Evolutionary conservation across 2,113 vertebrate genomes (phyloP), one percentile per base, ranked within the genome.

Genomic region (Austrofundulus limnaeus): DNA sequence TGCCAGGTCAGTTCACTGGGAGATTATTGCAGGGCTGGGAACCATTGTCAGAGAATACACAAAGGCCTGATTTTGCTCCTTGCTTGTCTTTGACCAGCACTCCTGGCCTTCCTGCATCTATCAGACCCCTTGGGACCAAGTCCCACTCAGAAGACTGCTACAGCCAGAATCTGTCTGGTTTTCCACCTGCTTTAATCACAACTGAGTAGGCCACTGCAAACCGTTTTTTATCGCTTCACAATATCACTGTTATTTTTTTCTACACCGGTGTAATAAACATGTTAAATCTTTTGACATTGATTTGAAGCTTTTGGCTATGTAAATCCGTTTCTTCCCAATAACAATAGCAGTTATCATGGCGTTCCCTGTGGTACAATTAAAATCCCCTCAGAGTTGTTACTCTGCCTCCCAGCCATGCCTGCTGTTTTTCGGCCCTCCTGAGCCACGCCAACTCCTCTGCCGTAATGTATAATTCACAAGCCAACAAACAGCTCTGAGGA

Each of bases 391-490:
- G 87, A 89, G 88, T 87, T 78, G 88, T 87, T 85, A 86, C 78
- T 91, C 87, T 91, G 85, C 87, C 88, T 91, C 73, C 75, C 81
- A 88, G 86, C 89, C 85, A 86, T 86, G 87, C 91, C 91, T 87
- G 87, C 88, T 91, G 91, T 91, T 92, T 85, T 70, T 62, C 66
- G 68, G 78, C 85, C 87, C 87, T 89, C 84, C 82, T 85, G 85
- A 86, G 88, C 86, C 83, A 72, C 70, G 78, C 89, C 86, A 85
- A 86, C 83, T 90, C 91, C 86, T 84, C 82, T 85, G 88, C 87
- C 78, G 85, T 84, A 55, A 89, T 92, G 80, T 87, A 90, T 91
- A 90, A 91, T 92, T 92, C 89, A 91, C 82, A 81, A 90, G 87
- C 81, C 81, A 83, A 88, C 78, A 86, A 82, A 86, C 75, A 84